Evolutionary conservation across 2,113 vertebrate species (phyloP).

Genomic region (Globicephala melas): DNA sequence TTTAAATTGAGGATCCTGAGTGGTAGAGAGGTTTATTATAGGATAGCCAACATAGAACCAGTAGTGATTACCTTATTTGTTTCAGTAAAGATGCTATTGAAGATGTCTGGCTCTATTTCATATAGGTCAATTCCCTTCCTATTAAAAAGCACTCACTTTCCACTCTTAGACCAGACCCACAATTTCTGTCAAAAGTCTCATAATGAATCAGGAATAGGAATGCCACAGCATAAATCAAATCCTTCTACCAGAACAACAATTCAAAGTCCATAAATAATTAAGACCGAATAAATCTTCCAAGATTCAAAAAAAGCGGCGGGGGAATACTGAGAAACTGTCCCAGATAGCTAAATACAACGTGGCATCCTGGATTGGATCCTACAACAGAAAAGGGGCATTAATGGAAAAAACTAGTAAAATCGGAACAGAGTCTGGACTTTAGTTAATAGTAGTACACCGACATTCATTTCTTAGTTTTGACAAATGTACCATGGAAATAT

Average conservation of each 20-base stretch:
- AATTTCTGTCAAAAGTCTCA: background rate
- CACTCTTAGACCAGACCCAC: background rate
- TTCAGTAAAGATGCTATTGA: background rate
- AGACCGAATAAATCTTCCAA: background rate
- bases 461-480: background rate
- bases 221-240: background rate
- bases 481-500: background rate
- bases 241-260: background rate
- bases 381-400: background rate
- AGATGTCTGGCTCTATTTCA: background rate
- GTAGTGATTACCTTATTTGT: background rate
- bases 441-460: background rate
- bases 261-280: background rate
- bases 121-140: background rate
- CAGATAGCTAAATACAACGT: background rate
- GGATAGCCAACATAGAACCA: background rate
- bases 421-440: background rate
- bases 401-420: background rate
- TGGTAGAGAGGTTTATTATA: background rate
- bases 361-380: background rate
- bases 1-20: background rate
- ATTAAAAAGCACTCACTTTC: background rate
- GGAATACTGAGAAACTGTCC: background rate
- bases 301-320: background rate
- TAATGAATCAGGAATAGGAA: background rate